These are phyloP conservation scores for Gymnocheta viridis DNA, from an alignment of 2,888 invertebrate species.

Conservation along the genomic window DNA sequence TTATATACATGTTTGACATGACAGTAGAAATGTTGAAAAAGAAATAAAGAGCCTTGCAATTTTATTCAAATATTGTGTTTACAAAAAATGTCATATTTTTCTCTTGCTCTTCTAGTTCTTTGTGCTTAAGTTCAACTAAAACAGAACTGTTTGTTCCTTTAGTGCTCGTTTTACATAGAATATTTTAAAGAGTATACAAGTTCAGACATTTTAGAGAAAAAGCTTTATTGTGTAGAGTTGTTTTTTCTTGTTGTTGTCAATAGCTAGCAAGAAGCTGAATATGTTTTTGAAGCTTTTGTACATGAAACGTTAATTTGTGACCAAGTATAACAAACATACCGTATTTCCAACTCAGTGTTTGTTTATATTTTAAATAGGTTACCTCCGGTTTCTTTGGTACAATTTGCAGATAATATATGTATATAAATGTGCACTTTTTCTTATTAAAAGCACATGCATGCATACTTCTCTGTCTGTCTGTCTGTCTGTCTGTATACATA, in stretches of 20 bases:
- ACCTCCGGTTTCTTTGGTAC: not conserved
- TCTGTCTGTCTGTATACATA: too few species aligned
- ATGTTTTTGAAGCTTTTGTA: slow-evolving; percentile 47
- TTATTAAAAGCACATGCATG: not conserved
- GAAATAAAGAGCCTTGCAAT: slow-evolving; percentile 2
- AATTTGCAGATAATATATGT: not conserved
- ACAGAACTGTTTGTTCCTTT: not conserved
- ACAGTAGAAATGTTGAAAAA: slow-evolving; percentile 19
- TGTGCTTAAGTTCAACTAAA: not conserved
- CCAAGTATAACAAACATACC: not conserved
- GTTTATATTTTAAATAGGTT: slow-evolving; percentile 40
- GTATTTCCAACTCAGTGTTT: not conserved
- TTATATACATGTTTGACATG: slow-evolving; percentile 31
- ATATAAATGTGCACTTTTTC: not conserved
- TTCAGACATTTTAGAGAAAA: not conserved
- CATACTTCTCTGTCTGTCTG: too few species aligned
- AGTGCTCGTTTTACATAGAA: not conserved
- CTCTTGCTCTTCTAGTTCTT: not conserved
- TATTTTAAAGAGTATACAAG: not conserved
- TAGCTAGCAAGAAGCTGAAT: slow-evolving; percentile 33
- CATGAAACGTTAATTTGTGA: not conserved
- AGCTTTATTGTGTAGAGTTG: slow-evolving; percentile 52
- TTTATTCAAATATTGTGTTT: not conserved
- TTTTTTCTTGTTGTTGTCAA: not conserved
- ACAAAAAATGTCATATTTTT: not conserved